Evolutionary conservation across 2,888 invertebrate species (phyloP).

Genomic region (Drosophila mayaguana): DNA sequence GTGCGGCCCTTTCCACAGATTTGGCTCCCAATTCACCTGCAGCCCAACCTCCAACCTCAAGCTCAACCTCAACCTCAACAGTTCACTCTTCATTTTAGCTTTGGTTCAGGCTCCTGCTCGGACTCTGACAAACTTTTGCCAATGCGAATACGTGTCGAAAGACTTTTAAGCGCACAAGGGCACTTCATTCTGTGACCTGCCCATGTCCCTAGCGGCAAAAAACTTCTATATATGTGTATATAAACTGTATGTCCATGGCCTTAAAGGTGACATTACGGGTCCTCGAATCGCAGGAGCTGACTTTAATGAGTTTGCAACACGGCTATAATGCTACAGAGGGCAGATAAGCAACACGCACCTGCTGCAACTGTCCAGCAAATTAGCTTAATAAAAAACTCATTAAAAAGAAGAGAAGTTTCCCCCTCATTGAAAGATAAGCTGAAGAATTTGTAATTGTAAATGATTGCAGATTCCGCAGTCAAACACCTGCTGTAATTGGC

Average conservation of each 20-base stretch:
- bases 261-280: constrained; percentile 57
- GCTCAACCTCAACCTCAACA: constrained; percentile 13
- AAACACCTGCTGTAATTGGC: constrained; percentile 18
- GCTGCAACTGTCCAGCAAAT: constrained; percentile 46
- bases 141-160: constrained; percentile 68
- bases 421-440: constrained; percentile 43
- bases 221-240: constrained; percentile 1
- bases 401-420: constrained; percentile 32
- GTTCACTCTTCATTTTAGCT: constrained; percentile 60
- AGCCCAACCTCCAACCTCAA: background rate
- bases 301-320: constrained; percentile 70
- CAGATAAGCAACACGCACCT: constrained; percentile 53
- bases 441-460: constrained; percentile 41
- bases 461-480: constrained; percentile 27
- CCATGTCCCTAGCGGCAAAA: constrained; percentile 9
- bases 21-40: constrained; percentile 20
- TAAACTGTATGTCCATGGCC: constrained; percentile 26
- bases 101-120: constrained; percentile 21
- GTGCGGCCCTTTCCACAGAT: constrained; percentile 20
- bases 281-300: constrained; percentile 54
- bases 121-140: constrained; percentile 64
- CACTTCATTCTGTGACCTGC: constrained; percentile 53
- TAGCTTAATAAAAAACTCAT: constrained; percentile 58
- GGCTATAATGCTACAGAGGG: constrained; percentile 31
- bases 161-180: constrained; percentile 75